Evolutionary conservation across 1,140 invertebrate species (phyloP).

Genomic region (Diabrotica virgifera): DNA sequence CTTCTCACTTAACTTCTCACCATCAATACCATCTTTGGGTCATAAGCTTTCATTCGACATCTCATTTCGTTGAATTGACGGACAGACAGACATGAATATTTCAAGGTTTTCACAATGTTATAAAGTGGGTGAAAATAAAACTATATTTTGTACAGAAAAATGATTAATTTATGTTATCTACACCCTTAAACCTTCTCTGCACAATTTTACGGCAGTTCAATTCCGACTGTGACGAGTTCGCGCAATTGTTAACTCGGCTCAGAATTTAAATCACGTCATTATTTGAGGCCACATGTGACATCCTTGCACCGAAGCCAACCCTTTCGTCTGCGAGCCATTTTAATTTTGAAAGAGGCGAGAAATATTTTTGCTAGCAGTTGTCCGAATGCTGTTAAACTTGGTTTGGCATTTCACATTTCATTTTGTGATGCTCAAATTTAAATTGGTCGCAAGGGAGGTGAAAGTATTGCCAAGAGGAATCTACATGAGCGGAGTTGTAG

Average conservation of each 20-base stretch:
- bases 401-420: constrained; percentile 1
- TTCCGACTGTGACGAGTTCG: neutral
- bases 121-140: too few relatives aligned
- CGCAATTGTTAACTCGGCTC: constrained; percentile 17
- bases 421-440: neutral
- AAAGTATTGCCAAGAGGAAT: neutral
- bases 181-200: too few relatives aligned
- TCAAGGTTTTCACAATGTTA: too few relatives aligned
- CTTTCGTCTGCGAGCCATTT: constrained; percentile 11
- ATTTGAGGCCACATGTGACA: constrained; percentile 23
- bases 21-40: too few relatives aligned
- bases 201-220: too few relatives aligned
- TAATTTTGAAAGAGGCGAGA: constrained; percentile 22
- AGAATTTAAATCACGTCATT: constrained; percentile 32
- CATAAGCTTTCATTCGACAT: too few relatives aligned
- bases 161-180: too few relatives aligned
- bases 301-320: constrained; percentile 5
- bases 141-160: too few relatives aligned
- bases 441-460: neutral
- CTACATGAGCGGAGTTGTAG: too few relatives aligned
- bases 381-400: neutral
- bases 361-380: constrained; percentile 8
- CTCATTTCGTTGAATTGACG: too few relatives aligned
- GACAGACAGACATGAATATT: too few relatives aligned
- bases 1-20: too few relatives aligned